These are phyloP conservation scores for Chloroceryle inda DNA, from an alignment of 2,797 vertebrate species.

Conservation along the genomic window DNA sequence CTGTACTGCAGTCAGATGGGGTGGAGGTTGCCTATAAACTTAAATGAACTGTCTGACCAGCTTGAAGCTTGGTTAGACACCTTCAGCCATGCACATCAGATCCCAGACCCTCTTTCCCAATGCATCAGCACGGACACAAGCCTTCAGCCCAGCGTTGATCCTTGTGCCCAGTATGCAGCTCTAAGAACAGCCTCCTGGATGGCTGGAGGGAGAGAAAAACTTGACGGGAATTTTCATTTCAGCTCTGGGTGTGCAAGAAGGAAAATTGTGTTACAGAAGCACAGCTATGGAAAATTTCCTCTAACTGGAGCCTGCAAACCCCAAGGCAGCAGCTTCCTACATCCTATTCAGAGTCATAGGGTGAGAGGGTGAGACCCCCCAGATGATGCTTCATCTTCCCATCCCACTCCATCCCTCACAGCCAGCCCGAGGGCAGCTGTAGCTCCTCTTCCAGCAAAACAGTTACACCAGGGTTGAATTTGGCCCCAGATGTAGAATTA, in stretches of 20 bases:
- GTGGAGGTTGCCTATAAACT: neutral
- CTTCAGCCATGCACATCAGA: neutral
- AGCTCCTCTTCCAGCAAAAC: neutral
- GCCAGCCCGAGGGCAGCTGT: neutral
- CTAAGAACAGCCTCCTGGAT: neutral
- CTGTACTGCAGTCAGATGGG: neutral
- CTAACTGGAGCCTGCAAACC: neutral
- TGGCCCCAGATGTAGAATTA: constrained; percentile 22
- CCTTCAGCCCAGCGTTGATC: accelerated
- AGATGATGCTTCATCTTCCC: neutral
- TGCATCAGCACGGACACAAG: neutral
- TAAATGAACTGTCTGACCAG: neutral
- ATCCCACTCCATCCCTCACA: neutral
- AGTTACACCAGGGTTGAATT: constrained; percentile 2
- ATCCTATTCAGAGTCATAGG: neutral
- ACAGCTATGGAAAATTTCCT: neutral
- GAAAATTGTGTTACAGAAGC: neutral
- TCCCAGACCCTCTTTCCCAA: neutral
- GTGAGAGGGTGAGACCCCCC: neutral
- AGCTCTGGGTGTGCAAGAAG: neutral
- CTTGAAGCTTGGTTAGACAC: neutral
- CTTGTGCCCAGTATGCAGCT: neutral
- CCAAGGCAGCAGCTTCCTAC: neutral
- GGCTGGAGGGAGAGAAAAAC: neutral
- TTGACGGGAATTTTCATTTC: neutral